Evolutionary conservation across 2,797 vertebrate genomes (phyloP), one percentile per base, ranked within the genome.

Genomic region (Mionectes olivaceus): DNA sequence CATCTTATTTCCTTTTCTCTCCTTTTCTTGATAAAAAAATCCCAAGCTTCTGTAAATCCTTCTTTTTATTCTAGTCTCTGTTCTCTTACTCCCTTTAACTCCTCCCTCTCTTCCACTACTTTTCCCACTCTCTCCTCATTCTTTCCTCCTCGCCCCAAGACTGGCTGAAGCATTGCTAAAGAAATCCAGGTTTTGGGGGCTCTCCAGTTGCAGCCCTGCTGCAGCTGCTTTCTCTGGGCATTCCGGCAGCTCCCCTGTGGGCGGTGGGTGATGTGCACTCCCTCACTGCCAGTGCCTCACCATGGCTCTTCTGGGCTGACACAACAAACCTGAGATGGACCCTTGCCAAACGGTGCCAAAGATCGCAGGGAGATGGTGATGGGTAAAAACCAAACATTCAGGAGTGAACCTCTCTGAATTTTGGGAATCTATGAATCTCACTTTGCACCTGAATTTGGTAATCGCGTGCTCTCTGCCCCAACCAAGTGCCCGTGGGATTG

Each of bases 401-500:
- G 49, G 18, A 53, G 32, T 22, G 56, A 64, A 13, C 23, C 8
- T 24, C 14, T 46, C 61, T 49, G 46, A 60, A 21, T 56, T 75
- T 19, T 12, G 49, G 41, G 33, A 55, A 77, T 50, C 67, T 55
- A 56, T 76, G 30, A 25, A 5, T 59, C 30, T 50, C 0, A 0
- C 27, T 61, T 89, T 55, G 16, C 0, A 0, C 23, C 37, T 59
- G 52, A 74, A 30, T 47, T 70, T 28, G 15, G 27, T 44, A 19
- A 35, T 53, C 2, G 1, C 5, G 3, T 73, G 55, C 37, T 35
- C 56, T n/a, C 47, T 16, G 16, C 19, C 37, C 43, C 37, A 56
- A 21, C 0, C 0, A 84, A 9, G 15, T 73, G n/a, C 30, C 41
- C 4, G 0, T 67, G 56, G 76, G 83, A 74, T 39, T 16, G 28